Conservation (phyloP, 2,888 invertebrate species). For the Caenorhabditis zanzibari region DNA sequence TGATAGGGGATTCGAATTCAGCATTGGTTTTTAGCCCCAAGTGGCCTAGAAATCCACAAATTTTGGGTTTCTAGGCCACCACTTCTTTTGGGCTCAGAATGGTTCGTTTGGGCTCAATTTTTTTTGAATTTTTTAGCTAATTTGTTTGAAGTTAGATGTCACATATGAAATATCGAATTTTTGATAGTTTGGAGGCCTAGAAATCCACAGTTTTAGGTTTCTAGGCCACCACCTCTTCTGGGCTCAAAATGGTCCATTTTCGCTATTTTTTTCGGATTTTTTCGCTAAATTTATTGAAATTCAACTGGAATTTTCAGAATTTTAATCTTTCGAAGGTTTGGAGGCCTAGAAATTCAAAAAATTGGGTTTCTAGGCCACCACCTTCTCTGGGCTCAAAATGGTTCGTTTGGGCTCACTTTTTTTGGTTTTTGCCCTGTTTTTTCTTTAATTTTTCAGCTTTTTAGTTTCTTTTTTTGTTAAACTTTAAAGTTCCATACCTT, state of each 20-base stretch:
- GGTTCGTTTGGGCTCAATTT: too few species aligned
- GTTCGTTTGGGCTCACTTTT: not conserved
- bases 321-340: not conserved
- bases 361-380: not conserved
- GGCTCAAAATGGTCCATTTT: too few species aligned
- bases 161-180: too few species aligned
- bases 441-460: not conserved
- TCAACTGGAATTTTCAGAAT: not conserved
- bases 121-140: too few species aligned
- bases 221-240: not conserved
- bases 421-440: not conserved
- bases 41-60: too few species aligned
- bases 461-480: too few species aligned
- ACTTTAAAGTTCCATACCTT: too few species aligned
- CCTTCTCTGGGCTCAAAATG: not conserved
- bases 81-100: too few species aligned
- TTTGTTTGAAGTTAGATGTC: too few species aligned
- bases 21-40: not conserved
- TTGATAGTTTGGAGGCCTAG: not conserved
- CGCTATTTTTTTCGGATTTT: not conserved
- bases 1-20: not conserved
- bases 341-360: not conserved
- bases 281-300: too few species aligned
- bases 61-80: too few species aligned
- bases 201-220: not conserved